phyloP scores from a whole-genome alignment of 2,888 invertebrate genomes.

The Phragmatobia fuliginosa region DNA sequence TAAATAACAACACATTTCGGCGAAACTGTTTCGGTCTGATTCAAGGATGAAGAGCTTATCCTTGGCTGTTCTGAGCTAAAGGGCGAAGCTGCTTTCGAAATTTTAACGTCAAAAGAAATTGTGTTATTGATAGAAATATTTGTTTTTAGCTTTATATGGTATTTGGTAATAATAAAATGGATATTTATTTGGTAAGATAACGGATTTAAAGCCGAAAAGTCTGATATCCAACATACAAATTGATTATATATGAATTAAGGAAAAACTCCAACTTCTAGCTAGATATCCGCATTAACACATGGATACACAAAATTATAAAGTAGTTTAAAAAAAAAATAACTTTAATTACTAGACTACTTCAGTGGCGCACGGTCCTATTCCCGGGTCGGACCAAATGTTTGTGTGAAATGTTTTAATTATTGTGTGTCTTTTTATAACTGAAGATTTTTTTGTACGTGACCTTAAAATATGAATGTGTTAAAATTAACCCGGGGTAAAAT shows the following conservation, averaged over 20 bases:
- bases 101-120: background rate
- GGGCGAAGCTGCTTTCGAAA: background rate
- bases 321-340: background rate
- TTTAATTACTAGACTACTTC: too few relatives aligned
- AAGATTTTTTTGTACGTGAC: too few relatives aligned
- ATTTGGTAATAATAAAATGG: background rate
- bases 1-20: conserved; percentile 11
- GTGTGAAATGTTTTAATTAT: too few relatives aligned
- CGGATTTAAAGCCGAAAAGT: background rate
- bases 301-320: background rate
- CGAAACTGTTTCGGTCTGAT: conserved; percentile 2
- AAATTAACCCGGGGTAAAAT: too few relatives aligned
- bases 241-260: background rate
- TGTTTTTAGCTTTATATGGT: background rate
- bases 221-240: background rate
- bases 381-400: too few relatives aligned
- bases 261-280: background rate
- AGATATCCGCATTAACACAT: background rate
- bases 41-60: conserved; percentile 5
- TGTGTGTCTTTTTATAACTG: too few relatives aligned
- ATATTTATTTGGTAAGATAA: background rate
- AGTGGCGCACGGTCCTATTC: too few relatives aligned
- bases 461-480: too few relatives aligned
- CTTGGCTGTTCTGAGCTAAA: background rate
- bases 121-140: background rate